Evolutionary conservation across 1,140 invertebrate species (phyloP), one percentile per base, ranked within the genome.

Genomic region (Aphelenchoides fujianensis): DNA sequence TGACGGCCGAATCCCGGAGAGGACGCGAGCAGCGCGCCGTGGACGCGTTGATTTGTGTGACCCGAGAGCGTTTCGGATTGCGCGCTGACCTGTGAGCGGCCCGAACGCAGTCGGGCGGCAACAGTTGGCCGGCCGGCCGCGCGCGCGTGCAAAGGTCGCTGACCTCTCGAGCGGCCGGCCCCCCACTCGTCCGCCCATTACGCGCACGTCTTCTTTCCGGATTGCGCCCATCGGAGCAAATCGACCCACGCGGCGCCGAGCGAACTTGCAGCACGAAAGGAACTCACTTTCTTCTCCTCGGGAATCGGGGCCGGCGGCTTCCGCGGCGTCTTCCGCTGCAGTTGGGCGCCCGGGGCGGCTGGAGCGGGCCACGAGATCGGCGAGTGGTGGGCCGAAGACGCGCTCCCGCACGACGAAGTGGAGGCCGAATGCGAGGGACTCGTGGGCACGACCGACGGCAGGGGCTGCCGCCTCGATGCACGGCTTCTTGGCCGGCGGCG

Each of bases 271-370:
- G 31, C 0, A 36, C 27, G 12, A 12, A 23, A 71, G 16, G 68
- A 57, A 16, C 69, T 2, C 57, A 71, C 69, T 35, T 70, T 70
- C 36, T 70, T 70, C 9, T 70, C 69, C 19, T 71, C 69, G 2
- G 69, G 69, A 41, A 70, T 72, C 32, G 69, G 32, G n/a, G 23
- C 68, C 30, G 69, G 68, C 1, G 70, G 69, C 36, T 70, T 70
- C 2, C 69, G 27, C 68, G 28, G n/a, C 16, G 69, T 19, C n/a
- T 23, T 52, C 19, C 27, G 16, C 1, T 28, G 64, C 28, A 31
- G 71, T 68, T n/a, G 30, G 31, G 61, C 27, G n/a, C n/a, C n/a
- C n/a, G n/a, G n/a, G 12, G 66, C 30, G 27, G 16, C 7, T 59
- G 5, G 1, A 16, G 9, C 27, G 16, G 19, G 61, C 61, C 61